Conservation (phyloP, 2,888 invertebrate species). For the Mechanitis messenoides region DNA sequence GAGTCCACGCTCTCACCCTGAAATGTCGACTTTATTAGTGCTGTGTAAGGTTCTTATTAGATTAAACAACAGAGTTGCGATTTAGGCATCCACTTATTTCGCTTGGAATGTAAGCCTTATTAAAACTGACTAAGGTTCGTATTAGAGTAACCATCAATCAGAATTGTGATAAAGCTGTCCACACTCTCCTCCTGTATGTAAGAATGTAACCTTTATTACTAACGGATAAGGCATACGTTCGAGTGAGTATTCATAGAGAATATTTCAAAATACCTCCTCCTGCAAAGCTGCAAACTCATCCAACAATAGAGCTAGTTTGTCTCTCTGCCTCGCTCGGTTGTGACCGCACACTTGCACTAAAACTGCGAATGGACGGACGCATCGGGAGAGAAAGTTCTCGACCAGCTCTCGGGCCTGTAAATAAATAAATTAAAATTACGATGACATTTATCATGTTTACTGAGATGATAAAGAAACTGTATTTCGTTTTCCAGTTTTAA, state of each 20-base stretch:
- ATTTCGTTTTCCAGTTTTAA: background rate
- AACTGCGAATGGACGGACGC: slow-evolving; percentile 90
- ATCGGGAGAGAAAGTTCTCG: slow-evolving; percentile 91
- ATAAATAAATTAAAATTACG: background rate
- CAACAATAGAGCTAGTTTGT: slow-evolving; percentile 91
- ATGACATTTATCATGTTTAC: too few relatives aligned
- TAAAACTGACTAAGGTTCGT: background rate
- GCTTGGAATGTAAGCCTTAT: too few relatives aligned
- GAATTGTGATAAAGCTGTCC: too few relatives aligned
- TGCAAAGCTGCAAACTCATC: slow-evolving; percentile 94
- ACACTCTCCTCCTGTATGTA: too few relatives aligned
- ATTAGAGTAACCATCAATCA: background rate
- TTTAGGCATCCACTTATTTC: too few relatives aligned
- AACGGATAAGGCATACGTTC: too few relatives aligned
- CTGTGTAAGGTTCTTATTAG: background rate
- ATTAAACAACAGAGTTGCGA: background rate
- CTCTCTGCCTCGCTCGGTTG: slow-evolving; percentile 95
- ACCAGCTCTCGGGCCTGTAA: slow-evolving; percentile 89
- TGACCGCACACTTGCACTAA: slow-evolving; percentile 94
- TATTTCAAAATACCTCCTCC: slow-evolving; percentile 82
- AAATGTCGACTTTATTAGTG: background rate
- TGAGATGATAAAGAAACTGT: background rate
- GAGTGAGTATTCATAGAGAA: too few relatives aligned
- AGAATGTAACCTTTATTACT: too few relatives aligned
- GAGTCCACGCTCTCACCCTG: slow-evolving; percentile 95